Conservation (phyloP, 2,888 invertebrate species). For the Drosophila subquinaria region DNA sequence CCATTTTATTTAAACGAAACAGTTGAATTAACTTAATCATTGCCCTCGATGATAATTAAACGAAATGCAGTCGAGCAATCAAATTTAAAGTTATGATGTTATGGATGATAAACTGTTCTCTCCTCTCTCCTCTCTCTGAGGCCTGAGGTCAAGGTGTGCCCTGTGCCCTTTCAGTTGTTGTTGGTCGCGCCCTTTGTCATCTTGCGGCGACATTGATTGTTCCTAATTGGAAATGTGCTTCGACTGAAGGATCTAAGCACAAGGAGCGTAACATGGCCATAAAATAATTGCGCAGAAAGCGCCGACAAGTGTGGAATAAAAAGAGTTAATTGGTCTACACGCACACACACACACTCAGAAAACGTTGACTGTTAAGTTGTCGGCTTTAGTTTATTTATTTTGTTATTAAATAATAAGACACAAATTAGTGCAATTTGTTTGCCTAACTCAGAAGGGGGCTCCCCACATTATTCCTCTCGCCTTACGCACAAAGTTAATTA, state of each 20-base stretch:
- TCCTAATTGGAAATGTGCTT: constrained; percentile 61
- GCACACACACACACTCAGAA: not conserved
- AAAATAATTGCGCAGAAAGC: constrained; percentile 65
- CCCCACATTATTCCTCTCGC: constrained; percentile 10
- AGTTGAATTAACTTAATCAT: constrained; percentile 30
- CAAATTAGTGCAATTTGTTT: constrained; percentile 79
- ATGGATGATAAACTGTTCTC: not conserved
- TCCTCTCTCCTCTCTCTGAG: not conserved
- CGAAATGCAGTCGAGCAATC: constrained; percentile 18
- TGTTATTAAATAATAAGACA: constrained; percentile 78
- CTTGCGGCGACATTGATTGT: constrained; percentile 55
- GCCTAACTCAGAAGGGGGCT: constrained; percentile 38
- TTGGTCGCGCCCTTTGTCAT: constrained; percentile 37
- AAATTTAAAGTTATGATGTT: constrained; percentile 14
- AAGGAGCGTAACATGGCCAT: constrained; percentile 38
- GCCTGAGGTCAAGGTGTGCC: constrained; percentile 56
- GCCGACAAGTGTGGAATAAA: constrained; percentile 57
- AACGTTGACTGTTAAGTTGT: constrained; percentile 28
- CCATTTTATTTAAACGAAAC: not conserved
- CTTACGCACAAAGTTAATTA: constrained; percentile 51
- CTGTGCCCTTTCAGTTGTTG: constrained; percentile 5
- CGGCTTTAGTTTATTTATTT: constrained; percentile 74
- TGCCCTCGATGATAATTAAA: constrained; percentile 14
- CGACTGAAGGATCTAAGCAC: constrained; percentile 25
- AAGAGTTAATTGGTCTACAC: constrained; percentile 53